Evolutionary conservation across 2,888 invertebrate genomes (phyloP), one percentile per base, ranked within the genome.

Genomic region (Disparrhopalites patrizii): DNA sequence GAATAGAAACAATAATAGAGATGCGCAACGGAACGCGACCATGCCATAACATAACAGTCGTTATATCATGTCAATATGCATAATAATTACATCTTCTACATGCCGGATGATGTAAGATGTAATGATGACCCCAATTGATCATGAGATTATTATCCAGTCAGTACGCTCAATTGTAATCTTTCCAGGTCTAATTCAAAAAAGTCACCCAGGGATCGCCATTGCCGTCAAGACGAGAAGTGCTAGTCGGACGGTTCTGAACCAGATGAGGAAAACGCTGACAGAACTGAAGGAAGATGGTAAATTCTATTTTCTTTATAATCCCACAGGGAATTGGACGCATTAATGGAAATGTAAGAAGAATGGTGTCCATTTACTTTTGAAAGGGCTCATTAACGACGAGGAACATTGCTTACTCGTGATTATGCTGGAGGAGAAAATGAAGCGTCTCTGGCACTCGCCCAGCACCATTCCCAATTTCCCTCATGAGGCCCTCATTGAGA

Each of bases 141-240:
- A n/a, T n/a, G n/a, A n/a, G n/a, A n/a, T n/a, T n/a, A n/a, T n/a
- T n/a, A n/a, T n/a, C n/a, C n/a, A n/a, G n/a, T n/a, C n/a, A n/a
- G n/a, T n/a, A n/a, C n/a, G n/a, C n/a, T n/a, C n/a, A n/a, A n/a
- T 28, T 54, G 15, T 40, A 27, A 40, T 23, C 28, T 30, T 56
- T 30, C 15, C 31, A 68, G 68, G 71, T 0, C 69, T 84, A 28
- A 77, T 86, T 1, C 85, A 85, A 73, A 80, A 84, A 1, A 82
- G 84, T 52, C 78, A 83, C 1, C 84, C 84, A 0, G 83, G 83
- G 81, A 85, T 86, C 0, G 85, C 86, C 1, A 83, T 86, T 55
- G 85, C 85, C 0, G 85, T 86, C 58, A 86, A 86, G 77, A 86
- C 86, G 0, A 78, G 84, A 3, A 86, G 86, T 73, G 86, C 86